Evolutionary conservation across 2,888 invertebrate genomes (phyloP).

Genomic region (Acrobasis repandana): DNA sequence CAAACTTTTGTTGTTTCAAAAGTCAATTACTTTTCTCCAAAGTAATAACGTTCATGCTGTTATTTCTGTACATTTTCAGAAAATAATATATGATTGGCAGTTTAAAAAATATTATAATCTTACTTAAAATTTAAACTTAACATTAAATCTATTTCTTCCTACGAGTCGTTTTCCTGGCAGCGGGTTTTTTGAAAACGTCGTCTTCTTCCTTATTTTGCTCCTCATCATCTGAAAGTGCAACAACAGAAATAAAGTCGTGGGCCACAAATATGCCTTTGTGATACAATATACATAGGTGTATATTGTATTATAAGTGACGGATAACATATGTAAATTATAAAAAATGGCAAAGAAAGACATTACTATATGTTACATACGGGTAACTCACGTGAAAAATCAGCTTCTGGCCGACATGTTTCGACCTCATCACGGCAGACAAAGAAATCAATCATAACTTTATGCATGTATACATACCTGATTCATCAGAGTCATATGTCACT

Average conservation of each 20-base stretch:
- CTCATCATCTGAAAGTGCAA: conserved; percentile 62
- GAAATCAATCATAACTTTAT: conserved; percentile 28
- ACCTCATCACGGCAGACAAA: too few relatives aligned
- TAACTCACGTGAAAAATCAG: too few relatives aligned
- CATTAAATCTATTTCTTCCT: conserved; percentile 34
- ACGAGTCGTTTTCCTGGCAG: conserved; percentile 60
- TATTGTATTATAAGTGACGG: too few relatives aligned
- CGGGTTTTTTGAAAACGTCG: conserved; percentile 75
- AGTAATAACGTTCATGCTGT: too few relatives aligned
- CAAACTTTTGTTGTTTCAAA: too few relatives aligned
- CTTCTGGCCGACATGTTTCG: too few relatives aligned
- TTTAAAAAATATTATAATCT: background rate
- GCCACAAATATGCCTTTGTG: background rate
- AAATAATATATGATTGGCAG: background rate
- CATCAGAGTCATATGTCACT: conserved; percentile 55
- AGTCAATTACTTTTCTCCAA: too few relatives aligned
- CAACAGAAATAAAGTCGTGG: background rate
- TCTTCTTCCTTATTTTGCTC: conserved; percentile 62
- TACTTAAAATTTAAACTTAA: background rate
- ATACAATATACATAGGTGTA: too few relatives aligned
- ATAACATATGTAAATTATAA: too few relatives aligned
- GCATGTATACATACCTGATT: conserved; percentile 63
- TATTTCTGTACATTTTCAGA: background rate
- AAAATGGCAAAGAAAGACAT: background rate
- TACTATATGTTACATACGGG: too few relatives aligned